Percentiles rank a stretch among this genome's conserved stretches.
phyloP scores from a whole-genome alignment of 2,797 vertebrate species.

The Gymnothorax reevesii region DNA sequence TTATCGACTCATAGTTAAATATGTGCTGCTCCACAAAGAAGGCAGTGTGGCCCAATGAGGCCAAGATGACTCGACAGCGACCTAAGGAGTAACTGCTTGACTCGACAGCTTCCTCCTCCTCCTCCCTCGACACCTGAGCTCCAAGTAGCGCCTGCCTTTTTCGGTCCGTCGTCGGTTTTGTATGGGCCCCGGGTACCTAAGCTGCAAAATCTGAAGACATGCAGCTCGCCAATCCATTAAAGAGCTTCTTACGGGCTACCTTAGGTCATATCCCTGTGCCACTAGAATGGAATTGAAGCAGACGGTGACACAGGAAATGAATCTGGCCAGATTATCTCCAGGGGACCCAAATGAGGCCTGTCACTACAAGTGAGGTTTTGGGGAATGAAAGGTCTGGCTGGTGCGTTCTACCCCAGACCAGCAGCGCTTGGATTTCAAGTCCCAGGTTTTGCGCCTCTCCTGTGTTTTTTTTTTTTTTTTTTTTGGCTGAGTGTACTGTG shows the following conservation, averaged over 20 bases:
- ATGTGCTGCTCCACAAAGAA: neutral
- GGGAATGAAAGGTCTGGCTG: conserved; percentile 38
- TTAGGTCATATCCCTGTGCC: neutral
- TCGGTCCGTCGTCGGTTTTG: neutral
- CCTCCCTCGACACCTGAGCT: neutral
- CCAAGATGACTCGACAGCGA: neutral
- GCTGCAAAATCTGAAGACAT: neutral
- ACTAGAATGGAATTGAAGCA: neutral
- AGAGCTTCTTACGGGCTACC: neutral
- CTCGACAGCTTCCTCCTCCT: neutral
- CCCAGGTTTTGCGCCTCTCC: conserved; percentile 79
- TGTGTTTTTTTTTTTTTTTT: conserved; percentile 57
- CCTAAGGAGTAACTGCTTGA: neutral
- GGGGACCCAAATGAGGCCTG: neutral
- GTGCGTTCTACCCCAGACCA: conserved; percentile 59
- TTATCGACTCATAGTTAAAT: conserved; percentile 37
- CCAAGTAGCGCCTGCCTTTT: neutral
- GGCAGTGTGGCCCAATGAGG: neutral
- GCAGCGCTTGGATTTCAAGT: conserved; percentile 72
- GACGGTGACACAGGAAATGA: neutral
- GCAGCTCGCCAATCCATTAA: neutral
- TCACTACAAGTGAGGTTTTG: conserved; percentile 33
- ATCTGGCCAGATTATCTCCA: neutral
- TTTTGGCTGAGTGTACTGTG: conserved; percentile 81
- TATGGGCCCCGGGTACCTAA: neutral